A percentile compares a stretch with the other conserved stretches of the same genome.
phyloP scores from a whole-genome alignment of 2,113 vertebrate species.

The Oncorhynchus kisutch region DNA sequence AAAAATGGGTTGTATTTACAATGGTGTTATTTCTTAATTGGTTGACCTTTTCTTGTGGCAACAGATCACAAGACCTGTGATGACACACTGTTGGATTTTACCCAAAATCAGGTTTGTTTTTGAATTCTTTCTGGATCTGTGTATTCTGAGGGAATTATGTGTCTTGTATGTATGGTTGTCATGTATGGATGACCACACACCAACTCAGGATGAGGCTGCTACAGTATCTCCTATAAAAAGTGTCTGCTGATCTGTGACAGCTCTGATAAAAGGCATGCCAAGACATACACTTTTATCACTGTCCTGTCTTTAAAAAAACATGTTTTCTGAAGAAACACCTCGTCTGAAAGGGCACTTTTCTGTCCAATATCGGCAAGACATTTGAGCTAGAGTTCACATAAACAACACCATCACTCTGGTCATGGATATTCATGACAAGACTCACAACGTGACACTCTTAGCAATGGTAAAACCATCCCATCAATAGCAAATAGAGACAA shows the following conservation, averaged over 20 bases:
- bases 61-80: no score
- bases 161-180: no score
- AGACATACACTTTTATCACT: constrained; percentile 65
- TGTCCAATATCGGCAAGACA: constrained; percentile 9
- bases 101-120: no score
- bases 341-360: constrained; percentile 29
- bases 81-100: no score
- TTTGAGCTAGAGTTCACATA: constrained; percentile 17
- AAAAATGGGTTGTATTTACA: no score
- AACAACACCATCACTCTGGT: constrained; percentile 15
- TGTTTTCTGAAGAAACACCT: constrained; percentile 25
- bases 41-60: no score
- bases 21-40: no score
- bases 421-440: constrained; percentile 56
- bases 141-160: no score
- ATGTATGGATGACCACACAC: constrained; percentile 14
- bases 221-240: constrained; percentile 5
- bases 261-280: constrained; percentile 53
- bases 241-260: constrained; percentile 46
- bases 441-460: constrained; percentile 17
- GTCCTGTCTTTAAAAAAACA: constrained; percentile 37
- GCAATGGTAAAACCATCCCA: neutral
- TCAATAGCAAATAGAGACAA: neutral
- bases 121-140: no score
- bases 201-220: neutral